These are phyloP conservation scores for Sesia bembeciformis DNA, from an alignment of 2,888 invertebrate species.

Conservation along the genomic window DNA sequence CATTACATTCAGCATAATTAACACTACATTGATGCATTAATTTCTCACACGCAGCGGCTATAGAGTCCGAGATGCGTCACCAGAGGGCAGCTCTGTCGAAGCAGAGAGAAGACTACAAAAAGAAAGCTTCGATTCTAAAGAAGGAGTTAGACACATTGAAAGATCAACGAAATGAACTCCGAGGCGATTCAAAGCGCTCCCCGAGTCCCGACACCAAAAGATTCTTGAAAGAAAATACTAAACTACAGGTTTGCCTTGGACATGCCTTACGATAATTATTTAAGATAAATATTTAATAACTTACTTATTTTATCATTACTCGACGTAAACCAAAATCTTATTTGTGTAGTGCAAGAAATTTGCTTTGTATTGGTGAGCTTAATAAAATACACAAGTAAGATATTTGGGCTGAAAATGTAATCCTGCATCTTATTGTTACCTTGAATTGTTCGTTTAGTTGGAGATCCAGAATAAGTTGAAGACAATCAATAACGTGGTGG, in stretches of 20 bases:
- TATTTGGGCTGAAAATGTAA: neutral
- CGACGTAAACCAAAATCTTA: no score
- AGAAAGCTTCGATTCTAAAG: slow-evolving; percentile 81
- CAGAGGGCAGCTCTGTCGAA: slow-evolving; percentile 86
- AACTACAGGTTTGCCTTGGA: slow-evolving; percentile 80
- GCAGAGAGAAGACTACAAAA: slow-evolving; percentile 87
- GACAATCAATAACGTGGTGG: slow-evolving; percentile 90
- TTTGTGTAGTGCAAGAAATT: no score
- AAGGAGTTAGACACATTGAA: slow-evolving; percentile 86
- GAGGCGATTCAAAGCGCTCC: slow-evolving; percentile 78
- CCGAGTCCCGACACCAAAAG: slow-evolving; percentile 85
- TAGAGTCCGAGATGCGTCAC: slow-evolving; percentile 87
- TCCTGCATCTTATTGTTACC: neutral
- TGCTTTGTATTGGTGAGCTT: no score
- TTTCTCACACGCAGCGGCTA: slow-evolving; percentile 66
- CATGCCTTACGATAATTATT: slow-evolving; percentile 8
- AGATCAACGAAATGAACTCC: slow-evolving; percentile 85
- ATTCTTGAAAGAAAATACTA: slow-evolving; percentile 87
- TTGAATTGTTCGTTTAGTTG: slow-evolving; percentile 60
- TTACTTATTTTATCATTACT: neutral
- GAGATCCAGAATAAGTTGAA: slow-evolving; percentile 86
- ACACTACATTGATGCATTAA: neutral
- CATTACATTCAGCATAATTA: neutral
- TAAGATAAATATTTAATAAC: neutral
- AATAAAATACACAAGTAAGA: no score